Percentiles rank a stretch among this genome's conserved stretches.
Evolutionary conservation across 2,113 vertebrate species (phyloP).

Genomic region (Equus quagga): DNA sequence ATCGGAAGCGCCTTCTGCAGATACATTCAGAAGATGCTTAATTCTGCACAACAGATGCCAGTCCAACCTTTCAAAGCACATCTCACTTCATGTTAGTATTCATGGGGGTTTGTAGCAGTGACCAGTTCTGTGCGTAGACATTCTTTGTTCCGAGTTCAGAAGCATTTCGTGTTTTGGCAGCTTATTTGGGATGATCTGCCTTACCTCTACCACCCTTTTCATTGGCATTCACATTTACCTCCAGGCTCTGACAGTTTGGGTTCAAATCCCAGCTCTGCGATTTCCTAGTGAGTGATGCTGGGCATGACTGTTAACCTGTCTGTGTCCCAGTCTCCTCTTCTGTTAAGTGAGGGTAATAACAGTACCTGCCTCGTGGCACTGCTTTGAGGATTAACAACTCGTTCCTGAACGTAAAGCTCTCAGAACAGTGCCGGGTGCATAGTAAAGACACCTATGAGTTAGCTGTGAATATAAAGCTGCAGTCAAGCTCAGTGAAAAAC

Average conservation of each 20-base stretch:
- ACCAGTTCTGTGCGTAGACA: not conserved
- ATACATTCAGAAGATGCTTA: not conserved
- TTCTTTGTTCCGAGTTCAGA: not conserved
- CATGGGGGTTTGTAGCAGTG: accelerated
- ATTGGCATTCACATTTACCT: accelerated
- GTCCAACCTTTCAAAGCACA: not conserved
- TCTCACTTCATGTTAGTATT: not conserved
- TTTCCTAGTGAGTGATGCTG: not conserved
- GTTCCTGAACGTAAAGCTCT: accelerated
- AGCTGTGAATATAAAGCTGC: not conserved
- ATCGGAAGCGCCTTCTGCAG: not conserved
- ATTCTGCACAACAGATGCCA: not conserved
- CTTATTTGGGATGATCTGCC: accelerated
- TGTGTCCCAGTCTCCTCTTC: not conserved
- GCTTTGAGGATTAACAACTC: not conserved
- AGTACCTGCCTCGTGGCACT: not conserved
- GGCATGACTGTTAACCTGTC: accelerated
- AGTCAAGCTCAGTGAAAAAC: accelerated
- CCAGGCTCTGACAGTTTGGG: not conserved
- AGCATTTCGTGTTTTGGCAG: accelerated
- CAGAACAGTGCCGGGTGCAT: accelerated
- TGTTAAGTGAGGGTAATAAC: too few relatives aligned
- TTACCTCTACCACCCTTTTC: not conserved
- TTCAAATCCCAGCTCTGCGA: accelerated
- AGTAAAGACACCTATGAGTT: accelerated